These are phyloP conservation scores for Epinephelus lanceolatus DNA, from an alignment of 2,113 vertebrate species.

Conservation along the genomic window DNA sequence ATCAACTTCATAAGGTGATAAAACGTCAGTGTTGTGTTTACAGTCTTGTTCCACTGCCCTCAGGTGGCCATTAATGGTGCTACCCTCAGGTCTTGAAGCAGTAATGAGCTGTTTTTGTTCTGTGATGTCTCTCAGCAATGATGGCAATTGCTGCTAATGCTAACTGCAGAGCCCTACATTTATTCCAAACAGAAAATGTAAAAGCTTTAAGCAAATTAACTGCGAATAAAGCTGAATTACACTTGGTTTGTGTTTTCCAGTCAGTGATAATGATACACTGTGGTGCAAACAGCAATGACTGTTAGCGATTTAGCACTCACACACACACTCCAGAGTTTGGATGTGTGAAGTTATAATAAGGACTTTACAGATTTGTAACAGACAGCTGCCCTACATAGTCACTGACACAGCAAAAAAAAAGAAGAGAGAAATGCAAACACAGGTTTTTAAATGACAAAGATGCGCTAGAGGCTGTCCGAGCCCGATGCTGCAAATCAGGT, in stretches of 20 bases:
- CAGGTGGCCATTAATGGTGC: background rate
- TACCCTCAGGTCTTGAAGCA: background rate
- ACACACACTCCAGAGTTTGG: background rate
- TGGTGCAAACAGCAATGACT: background rate
- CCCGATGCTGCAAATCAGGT: slow-evolving; percentile 44
- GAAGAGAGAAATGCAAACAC: slow-evolving; percentile 15
- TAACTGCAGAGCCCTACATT: background rate
- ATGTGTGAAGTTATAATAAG: background rate
- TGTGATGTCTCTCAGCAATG: background rate
- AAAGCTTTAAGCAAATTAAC: slow-evolving; percentile 7
- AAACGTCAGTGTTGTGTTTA: background rate
- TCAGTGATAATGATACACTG: background rate
- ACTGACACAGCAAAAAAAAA: slow-evolving; percentile 23
- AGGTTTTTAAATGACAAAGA: slow-evolving; percentile 43
- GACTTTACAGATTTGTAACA: slow-evolving; percentile 4
- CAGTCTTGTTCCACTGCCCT: background rate
- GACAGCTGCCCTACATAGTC: slow-evolving; percentile 1
- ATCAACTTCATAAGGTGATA: background rate
- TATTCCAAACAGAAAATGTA: slow-evolving; percentile 1
- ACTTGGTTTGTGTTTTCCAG: background rate
- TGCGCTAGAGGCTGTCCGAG: slow-evolving; percentile 16
- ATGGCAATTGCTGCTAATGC: background rate
- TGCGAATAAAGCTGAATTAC: background rate
- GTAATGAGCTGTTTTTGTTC: background rate
- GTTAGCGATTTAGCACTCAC: background rate